Percentiles rank a stretch among this genome's conserved stretches.
Conservation (phyloP, 2,797 vertebrate genomes). For the Pangasius krempfi region DNA sequence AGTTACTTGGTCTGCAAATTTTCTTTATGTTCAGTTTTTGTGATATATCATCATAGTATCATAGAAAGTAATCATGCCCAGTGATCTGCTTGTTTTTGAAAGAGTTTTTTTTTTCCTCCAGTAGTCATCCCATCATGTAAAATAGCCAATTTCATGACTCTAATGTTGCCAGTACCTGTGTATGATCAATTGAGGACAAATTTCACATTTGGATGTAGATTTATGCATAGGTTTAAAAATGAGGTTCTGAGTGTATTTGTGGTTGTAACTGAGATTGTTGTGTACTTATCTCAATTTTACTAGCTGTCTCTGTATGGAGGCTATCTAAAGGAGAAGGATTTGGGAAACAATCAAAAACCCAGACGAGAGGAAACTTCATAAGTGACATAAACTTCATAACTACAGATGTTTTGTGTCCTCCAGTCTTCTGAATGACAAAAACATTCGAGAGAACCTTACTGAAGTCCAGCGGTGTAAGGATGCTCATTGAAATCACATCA, state of each 20-base stretch:
- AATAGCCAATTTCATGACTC: slow-evolving; percentile 61
- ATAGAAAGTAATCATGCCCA: neutral
- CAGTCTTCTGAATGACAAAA: neutral
- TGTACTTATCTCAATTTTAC: slow-evolving; percentile 60
- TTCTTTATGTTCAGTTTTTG: slow-evolving; percentile 13
- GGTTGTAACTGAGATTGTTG: slow-evolving; percentile 66
- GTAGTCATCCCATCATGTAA: slow-evolving; percentile 67
- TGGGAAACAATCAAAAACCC: slow-evolving; percentile 24
- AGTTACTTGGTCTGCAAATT: slow-evolving; percentile 11
- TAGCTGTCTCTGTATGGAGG: slow-evolving; percentile 42
- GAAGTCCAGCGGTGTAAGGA: neutral
- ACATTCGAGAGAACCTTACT: neutral
- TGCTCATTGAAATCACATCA: neutral
- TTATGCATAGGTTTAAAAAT: slow-evolving; percentile 76
- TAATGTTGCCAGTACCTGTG: slow-evolving; percentile 56
- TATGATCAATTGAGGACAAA: slow-evolving; percentile 63
- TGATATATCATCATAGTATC: slow-evolving; percentile 28
- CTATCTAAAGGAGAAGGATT: neutral
- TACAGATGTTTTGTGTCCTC: neutral
- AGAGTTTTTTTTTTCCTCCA: slow-evolving; percentile 41
- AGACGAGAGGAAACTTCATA: slow-evolving; percentile 9
- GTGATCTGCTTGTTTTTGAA: slow-evolving; percentile 38
- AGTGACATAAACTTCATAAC: neutral
- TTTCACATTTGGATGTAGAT: slow-evolving; percentile 75
- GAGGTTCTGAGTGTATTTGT: slow-evolving; percentile 58